These are phyloP conservation scores for Drosophila phalerata DNA, from an alignment of 2,888 invertebrate genomes.

Conservation along the genomic window DNA sequence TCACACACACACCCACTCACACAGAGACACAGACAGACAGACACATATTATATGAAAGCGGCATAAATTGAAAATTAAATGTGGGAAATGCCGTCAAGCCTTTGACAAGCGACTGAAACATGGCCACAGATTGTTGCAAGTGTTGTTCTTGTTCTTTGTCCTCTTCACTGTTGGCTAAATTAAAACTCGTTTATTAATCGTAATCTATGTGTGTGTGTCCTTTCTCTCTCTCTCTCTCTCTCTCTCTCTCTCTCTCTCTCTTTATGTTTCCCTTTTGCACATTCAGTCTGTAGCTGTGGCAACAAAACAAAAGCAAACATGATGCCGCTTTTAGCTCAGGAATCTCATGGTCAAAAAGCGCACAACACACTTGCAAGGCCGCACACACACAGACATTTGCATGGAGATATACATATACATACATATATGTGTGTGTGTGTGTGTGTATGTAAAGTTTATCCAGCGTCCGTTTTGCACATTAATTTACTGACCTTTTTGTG, in stretches of 20 bases:
- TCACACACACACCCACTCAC: background rate
- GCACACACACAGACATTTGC: constrained; percentile 8
- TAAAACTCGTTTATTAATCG: constrained; percentile 60
- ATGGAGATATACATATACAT: no score
- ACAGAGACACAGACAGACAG: background rate
- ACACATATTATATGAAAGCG: constrained; percentile 16
- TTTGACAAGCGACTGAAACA: constrained; percentile 41
- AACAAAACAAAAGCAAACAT: constrained; percentile 47
- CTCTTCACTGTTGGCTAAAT: constrained; percentile 35
- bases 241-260: constrained; percentile 9
- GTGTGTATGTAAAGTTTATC: constrained; percentile 58
- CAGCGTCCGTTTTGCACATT: constrained; percentile 69
- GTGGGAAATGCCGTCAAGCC: constrained; percentile 37
- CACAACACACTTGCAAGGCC: constrained; percentile 21
- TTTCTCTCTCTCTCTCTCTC: constrained; percentile 12
- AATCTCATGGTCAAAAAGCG: constrained; percentile 36
- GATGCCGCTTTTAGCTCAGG: constrained; percentile 13
- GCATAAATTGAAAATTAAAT: constrained; percentile 70
- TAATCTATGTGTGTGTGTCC: constrained; percentile 16
- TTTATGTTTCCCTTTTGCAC: background rate
- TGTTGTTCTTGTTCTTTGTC: constrained; percentile 11
- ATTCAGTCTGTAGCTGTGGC: constrained; percentile 19
- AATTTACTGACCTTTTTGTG: constrained; percentile 76
- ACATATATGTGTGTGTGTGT: no score
- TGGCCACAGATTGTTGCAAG: constrained; percentile 28